phyloP scores from a whole-genome alignment of 2,888 invertebrate species.

The Acleris emargana region DNA sequence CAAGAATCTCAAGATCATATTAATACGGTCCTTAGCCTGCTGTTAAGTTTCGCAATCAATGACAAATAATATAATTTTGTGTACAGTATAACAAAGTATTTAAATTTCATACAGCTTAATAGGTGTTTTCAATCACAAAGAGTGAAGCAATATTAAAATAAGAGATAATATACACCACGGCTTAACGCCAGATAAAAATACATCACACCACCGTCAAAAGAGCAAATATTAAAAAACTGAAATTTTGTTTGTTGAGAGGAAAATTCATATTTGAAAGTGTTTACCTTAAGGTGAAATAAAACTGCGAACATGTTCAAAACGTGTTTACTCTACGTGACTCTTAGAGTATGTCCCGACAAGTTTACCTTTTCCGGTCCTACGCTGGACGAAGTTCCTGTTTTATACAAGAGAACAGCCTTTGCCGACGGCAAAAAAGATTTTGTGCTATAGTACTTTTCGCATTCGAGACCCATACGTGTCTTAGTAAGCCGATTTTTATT shows the following conservation, averaged over 20 bases:
- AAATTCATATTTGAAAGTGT: slow-evolving; percentile 75
- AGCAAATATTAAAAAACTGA: slow-evolving; percentile 50
- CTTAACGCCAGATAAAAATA: slow-evolving; percentile 24
- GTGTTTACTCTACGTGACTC: slow-evolving; percentile 64
- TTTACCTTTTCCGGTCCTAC: slow-evolving; percentile 53
- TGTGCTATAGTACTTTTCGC: slow-evolving; percentile 55
- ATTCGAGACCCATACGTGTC: slow-evolving; percentile 64
- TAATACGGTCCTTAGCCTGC: too few species aligned
- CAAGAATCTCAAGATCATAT: too few species aligned
- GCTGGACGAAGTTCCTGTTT: slow-evolving; percentile 49
- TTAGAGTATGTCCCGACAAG: slow-evolving; percentile 56
- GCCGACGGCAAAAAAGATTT: slow-evolving; percentile 43
- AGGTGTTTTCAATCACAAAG: background rate
- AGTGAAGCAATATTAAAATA: background rate
- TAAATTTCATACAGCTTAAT: too few species aligned
- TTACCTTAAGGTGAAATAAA: slow-evolving; percentile 73
- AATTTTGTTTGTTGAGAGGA: slow-evolving; percentile 67
- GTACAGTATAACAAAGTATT: too few species aligned
- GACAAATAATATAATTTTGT: too few species aligned
- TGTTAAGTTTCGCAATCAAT: too few species aligned
- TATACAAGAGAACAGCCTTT: slow-evolving; percentile 3
- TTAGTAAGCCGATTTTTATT: slow-evolving; percentile 79
- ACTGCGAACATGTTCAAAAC: slow-evolving; percentile 66
- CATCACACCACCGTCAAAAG: slow-evolving; percentile 23
- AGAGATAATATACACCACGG: slow-evolving; percentile 1